Evolutionary conservation across 2,888 invertebrate genomes (phyloP), one percentile per base, ranked within the genome.

Genomic region (Tortricodes alternella): DNA sequence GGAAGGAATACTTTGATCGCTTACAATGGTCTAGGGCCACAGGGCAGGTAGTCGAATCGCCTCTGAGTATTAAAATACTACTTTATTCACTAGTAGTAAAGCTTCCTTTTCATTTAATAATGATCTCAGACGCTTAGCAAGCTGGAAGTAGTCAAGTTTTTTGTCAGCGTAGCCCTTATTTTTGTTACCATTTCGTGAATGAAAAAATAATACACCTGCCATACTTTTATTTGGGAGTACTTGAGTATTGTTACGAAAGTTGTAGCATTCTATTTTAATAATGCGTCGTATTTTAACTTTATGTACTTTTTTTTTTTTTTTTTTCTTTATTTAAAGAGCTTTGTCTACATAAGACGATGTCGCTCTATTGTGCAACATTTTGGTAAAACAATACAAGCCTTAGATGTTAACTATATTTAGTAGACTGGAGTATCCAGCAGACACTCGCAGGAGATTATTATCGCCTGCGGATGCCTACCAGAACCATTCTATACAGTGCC

Each of bases 11-110:
- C 72, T 78, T 74, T 73, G 76, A 80, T 78, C 76, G 77, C 80
- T 78, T 77, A 74, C 74, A 79, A 78, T 78, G 75, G 70, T 76
- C 86, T 85, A 85, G 82, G 70, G 76, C 79, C 81, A 80, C 34
- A 78, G 70, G 80, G 89, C 89, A 89, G 89, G 89, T 89, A 88
- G 81, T 64, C 71, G 68, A 66, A 66, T 63, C 70, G 65, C 58
- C 52, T 60, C 66, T 62, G 70, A 63, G 55, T 63, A 68, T 69
- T 75, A 67, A 71, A 83, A 77, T 74, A 78, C 70, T 75, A 71
- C 81, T 80, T 78, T 77, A 81, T 79, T 73, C 71, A 71, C 71
- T 71, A 72, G 66, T 46, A 29, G 34, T 58, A 58, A 57, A 53
- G 62, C 56, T 56, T 46, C 50, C 23, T 46, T 60, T 62, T 52